Conservation (phyloP, 2,888 invertebrate genomes). For the Argyresthia albistria region DNA sequence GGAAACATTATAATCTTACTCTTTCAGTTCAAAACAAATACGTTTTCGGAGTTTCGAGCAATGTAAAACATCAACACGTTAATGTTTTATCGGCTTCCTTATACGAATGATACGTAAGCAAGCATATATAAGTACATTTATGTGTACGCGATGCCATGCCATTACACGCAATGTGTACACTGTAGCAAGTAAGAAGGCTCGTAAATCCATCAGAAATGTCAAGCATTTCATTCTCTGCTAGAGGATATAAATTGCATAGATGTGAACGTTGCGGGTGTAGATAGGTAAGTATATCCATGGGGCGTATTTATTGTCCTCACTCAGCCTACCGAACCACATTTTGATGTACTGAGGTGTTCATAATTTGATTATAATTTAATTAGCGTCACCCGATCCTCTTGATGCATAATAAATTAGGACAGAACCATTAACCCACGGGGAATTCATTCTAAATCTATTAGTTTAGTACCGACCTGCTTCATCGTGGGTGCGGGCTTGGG, state of each 20-base stretch:
- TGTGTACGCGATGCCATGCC: neutral
- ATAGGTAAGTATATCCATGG: constrained; percentile 15
- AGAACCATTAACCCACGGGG: constrained; percentile 39
- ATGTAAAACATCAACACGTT: neutral
- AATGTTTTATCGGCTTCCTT: neutral
- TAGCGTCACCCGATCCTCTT: constrained; percentile 46
- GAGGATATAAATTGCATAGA: constrained; percentile 36
- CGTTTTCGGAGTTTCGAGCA: neutral
- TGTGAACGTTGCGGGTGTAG: constrained; percentile 6
- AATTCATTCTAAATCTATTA: constrained; percentile 47
- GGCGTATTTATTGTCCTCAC: constrained; percentile 46
- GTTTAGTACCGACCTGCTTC: constrained; percentile 7
- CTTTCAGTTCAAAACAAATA: neutral
- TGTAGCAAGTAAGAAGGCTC: constrained; percentile 16
- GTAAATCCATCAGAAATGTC: constrained; percentile 41
- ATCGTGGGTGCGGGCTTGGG: neutral
- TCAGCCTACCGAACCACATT: constrained; percentile 17
- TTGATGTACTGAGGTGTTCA: constrained; percentile 41
- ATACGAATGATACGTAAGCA: neutral
- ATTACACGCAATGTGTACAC: neutral
- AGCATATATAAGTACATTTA: neutral
- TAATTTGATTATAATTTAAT: constrained; percentile 56
- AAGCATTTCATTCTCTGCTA: constrained; percentile 39
- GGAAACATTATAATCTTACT: constrained; percentile 8
- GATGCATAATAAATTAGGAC: constrained; percentile 53